Evolutionary conservation across 2,888 invertebrate genomes (phyloP).

Genomic region (Venustoraphidia nigricollis): DNA sequence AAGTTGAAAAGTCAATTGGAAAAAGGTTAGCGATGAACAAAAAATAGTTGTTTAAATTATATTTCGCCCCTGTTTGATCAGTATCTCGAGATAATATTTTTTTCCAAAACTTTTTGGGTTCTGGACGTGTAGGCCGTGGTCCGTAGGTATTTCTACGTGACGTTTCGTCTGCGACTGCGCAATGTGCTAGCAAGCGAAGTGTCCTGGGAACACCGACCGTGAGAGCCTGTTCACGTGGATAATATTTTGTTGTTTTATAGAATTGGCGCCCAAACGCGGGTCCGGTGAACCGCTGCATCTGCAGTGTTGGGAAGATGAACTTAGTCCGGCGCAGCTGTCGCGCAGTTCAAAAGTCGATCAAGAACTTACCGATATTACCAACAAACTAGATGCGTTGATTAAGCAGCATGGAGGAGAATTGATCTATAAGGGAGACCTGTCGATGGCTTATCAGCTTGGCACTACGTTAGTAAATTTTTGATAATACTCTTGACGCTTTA

Average conservation of each 20-base stretch:
- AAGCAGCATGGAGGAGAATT: constrained; percentile 44
- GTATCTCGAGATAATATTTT: not conserved
- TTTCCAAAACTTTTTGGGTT: too few relatives aligned
- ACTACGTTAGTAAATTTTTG: too few relatives aligned
- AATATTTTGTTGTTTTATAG: constrained; percentile 1
- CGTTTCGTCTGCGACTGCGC: too few relatives aligned
- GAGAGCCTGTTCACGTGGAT: too few relatives aligned
- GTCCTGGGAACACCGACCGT: too few relatives aligned
- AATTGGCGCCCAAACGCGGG: constrained; percentile 4
- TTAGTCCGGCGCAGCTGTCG: constrained; percentile 47
- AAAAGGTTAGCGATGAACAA: constrained; percentile 1
- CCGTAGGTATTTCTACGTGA: too few relatives aligned
- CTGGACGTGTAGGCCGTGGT: too few relatives aligned
- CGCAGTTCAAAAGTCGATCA: constrained; percentile 45
- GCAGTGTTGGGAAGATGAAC: constrained; percentile 57
- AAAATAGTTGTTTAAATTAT: too few relatives aligned
- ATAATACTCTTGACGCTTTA: too few relatives aligned
- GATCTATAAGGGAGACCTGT: constrained; percentile 48
- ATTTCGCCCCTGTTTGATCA: too few relatives aligned
- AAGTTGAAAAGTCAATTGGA: constrained; percentile 6
- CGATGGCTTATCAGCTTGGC: constrained; percentile 42
- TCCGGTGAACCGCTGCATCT: constrained; percentile 34
- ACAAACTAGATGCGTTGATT: constrained; percentile 40
- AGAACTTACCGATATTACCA: constrained; percentile 49
- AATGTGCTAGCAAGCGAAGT: too few relatives aligned